A percentile compares a stretch with the other conserved stretches of the same genome.
These are phyloP conservation scores for Rhabditophanes sp. DNA, from an alignment of 2,888 invertebrate species.

Conservation along the genomic window DNA sequence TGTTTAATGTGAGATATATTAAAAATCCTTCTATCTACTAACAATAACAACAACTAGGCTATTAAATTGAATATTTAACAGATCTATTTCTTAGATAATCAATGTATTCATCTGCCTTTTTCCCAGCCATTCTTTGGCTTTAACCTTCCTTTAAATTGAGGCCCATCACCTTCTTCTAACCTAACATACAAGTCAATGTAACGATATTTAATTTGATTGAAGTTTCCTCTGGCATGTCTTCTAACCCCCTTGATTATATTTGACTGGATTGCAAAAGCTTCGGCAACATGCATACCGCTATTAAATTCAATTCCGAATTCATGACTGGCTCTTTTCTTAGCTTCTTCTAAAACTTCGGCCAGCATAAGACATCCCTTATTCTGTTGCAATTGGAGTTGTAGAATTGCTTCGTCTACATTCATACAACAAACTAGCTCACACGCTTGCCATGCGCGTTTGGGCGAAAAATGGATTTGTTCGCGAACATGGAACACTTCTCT, in stretches of 20 bases:
- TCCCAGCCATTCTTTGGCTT: slow-evolving; percentile 25
- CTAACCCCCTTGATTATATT: slow-evolving; percentile 35
- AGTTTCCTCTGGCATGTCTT: slow-evolving; percentile 37
- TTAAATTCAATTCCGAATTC: slow-evolving; percentile 35
- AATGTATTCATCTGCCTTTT: slow-evolving; percentile 34
- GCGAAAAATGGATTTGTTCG: slow-evolving; percentile 26
- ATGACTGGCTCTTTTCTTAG: slow-evolving; percentile 26
- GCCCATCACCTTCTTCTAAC: slow-evolving; percentile 28
- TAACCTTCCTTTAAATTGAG: slow-evolving; percentile 9
- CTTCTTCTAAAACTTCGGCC: slow-evolving; percentile 27
- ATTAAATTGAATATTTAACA: slow-evolving; percentile 30
- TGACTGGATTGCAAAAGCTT: slow-evolving; percentile 33
- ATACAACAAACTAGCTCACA: slow-evolving; percentile 35
- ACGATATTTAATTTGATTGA: slow-evolving; percentile 30
- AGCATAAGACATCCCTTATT: slow-evolving; percentile 23
- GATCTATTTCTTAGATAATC: slow-evolving; percentile 28
- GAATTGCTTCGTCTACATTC: slow-evolving; percentile 34
- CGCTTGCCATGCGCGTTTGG: slow-evolving; percentile 35
- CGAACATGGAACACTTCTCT: slow-evolving; percentile 23
- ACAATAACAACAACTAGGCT: slow-evolving; percentile 8
- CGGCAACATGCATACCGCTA: slow-evolving; percentile 35
- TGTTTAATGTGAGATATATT: slow-evolving; percentile 4
- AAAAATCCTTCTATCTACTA: slow-evolving; percentile 8
- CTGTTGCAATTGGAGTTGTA: slow-evolving; percentile 24
- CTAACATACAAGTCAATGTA: slow-evolving; percentile 39